Base-by-base conservation (phyloP, 2,888 invertebrate genomes). In the Epinotia bilunana region DNA sequence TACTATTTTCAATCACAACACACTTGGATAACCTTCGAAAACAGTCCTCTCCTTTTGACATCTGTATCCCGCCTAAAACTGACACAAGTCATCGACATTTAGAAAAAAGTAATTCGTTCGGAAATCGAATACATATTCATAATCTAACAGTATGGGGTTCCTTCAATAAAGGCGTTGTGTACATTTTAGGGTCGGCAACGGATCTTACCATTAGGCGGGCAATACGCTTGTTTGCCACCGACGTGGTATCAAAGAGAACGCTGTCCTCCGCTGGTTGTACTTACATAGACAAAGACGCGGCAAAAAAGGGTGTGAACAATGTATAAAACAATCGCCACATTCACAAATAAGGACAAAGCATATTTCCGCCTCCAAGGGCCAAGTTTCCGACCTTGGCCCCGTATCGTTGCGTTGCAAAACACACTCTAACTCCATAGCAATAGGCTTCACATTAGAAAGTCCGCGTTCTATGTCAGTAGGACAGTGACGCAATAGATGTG, bases 311-410 rank as follows among this genome's bases (percentile, higher is more conserved):
- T 58, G 57, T 57, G 58, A 68, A 58, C 20, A 9, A 12, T 57
- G 43, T 58, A 3, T 61, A 23, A 63, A 65, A 72, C 64, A 65
- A 65, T 72, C 64, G 39, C 39, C 43, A 60, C 60, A 60, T 64
- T 64, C 58, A 64, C 64, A 58, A 33, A 49, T 53, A 70, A 72
- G 72, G 72, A 63, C 63, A 60, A 60, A 57, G 58, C 43, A 43
- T 57, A 43, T 63, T 63, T 60, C 67, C 73, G 67, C 73, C 49
- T 53, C 46, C 39, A 69, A 74, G 74, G 74, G 74, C 74, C 74
- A 74, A 61, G 74, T 62, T 60, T 43, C 18, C 65, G 64, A 70
- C 74, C 74, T 74, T 74, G 74, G 74, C 74, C 74, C 39, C 57
- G 2, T 23, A 5, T 0, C 46, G 6, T 16, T 20, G 4, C 61